phyloP scores from a whole-genome alignment of 2,797 vertebrate species.

The Microctenopoma steveboyesi region DNA sequence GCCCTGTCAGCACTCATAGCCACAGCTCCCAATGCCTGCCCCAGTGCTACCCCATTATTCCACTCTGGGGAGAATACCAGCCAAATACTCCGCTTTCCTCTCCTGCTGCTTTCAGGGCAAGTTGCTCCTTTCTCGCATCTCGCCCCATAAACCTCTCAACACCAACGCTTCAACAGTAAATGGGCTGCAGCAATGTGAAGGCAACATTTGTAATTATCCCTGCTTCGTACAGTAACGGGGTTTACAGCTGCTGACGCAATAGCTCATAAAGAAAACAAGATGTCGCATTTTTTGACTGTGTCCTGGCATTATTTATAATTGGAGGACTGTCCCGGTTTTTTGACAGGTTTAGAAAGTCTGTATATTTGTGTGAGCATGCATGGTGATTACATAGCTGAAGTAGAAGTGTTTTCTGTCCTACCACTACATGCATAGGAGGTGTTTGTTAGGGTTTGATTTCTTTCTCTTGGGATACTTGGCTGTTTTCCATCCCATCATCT shows the following conservation, averaged over 20 bases:
- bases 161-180: constrained; percentile 71
- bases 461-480: constrained; percentile 34
- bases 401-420: constrained; percentile 31
- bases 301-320: constrained; percentile 42
- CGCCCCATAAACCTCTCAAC: constrained; percentile 83
- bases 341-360: constrained; percentile 38
- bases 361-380: constrained; percentile 12
- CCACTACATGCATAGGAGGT: constrained; percentile 31
- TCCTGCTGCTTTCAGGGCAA: constrained; percentile 67
- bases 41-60: constrained; percentile 54
- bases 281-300: constrained; percentile 38
- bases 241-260: constrained; percentile 72
- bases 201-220: constrained; percentile 76
- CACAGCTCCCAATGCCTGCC: constrained; percentile 59
- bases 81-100: constrained; percentile 67
- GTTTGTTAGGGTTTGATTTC: constrained; percentile 32
- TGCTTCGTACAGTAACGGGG: constrained; percentile 58
- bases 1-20: constrained; percentile 75
- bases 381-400: constrained; percentile 25
- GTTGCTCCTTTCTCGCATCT: constrained; percentile 73
- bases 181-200: constrained; percentile 67
- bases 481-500: constrained; percentile 26
- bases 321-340: constrained; percentile 26
- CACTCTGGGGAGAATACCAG: constrained; percentile 48
- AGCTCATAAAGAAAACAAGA: constrained; percentile 69